Percentiles rank a stretch among this genome's conserved stretches.
Evolutionary conservation across 2,113 vertebrate genomes (phyloP).

Genomic region (Pelvicachromis taeniatus): DNA sequence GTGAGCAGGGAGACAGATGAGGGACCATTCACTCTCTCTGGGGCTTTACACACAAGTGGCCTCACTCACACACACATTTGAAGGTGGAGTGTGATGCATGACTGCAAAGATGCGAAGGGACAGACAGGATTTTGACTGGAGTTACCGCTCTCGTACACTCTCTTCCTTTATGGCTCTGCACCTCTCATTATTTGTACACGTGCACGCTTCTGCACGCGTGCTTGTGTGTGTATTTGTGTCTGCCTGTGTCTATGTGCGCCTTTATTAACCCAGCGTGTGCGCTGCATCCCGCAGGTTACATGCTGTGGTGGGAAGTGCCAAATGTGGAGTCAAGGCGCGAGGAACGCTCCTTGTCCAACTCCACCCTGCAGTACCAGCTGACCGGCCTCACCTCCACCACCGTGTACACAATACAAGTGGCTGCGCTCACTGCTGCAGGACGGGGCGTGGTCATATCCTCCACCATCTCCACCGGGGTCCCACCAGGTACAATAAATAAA

Average conservation of each 20-base stretch:
- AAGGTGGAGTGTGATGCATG: conserved; percentile 61
- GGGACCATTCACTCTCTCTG: conserved; percentile 41
- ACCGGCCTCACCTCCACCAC: conserved; percentile 87
- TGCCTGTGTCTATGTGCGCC: neutral
- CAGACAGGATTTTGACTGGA: conserved; percentile 40
- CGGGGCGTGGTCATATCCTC: conserved; percentile 79
- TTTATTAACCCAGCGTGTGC: conserved; percentile 26
- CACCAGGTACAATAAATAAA: conserved; percentile 81
- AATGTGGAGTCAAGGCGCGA: conserved; percentile 78
- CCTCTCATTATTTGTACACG: neutral
- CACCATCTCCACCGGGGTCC: conserved; percentile 93
- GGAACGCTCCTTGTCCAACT: conserved; percentile 75
- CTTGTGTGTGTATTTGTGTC: neutral
- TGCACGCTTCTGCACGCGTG: neutral
- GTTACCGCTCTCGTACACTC: conserved; percentile 1
- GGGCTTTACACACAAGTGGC: conserved; percentile 42
- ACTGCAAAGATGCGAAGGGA: conserved; percentile 55
- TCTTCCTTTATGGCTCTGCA: neutral
- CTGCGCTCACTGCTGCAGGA: conserved; percentile 80
- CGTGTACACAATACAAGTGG: conserved; percentile 86
- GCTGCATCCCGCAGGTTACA: conserved; percentile 75
- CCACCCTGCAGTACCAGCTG: conserved; percentile 84
- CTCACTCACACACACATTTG: conserved; percentile 17
- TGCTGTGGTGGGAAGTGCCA: conserved; percentile 86
- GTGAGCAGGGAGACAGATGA: conserved; percentile 50